Base-by-base conservation (phyloP, 2,113 vertebrate species). In the Bagarius yarrelli region DNA sequence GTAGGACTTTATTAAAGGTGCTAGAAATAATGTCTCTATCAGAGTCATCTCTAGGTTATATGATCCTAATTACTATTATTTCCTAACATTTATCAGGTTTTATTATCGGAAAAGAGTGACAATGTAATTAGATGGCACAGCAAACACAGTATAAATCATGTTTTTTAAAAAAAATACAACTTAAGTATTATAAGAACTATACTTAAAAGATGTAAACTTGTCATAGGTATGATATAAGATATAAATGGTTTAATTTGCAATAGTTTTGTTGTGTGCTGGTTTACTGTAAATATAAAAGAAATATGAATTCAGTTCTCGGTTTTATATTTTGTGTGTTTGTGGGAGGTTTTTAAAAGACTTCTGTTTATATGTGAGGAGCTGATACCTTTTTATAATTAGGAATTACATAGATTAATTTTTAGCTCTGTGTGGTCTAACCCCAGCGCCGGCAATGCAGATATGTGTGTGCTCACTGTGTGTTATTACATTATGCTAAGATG, bases 401-500 rank as follows among this genome's bases (percentile, higher is more conserved):
- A 36, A 83, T 50, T 56, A 60, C 19, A 50, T 64, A 4, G 9
- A 59, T 64, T 69, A 40, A 66, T 69, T 82, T 69, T 57, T 14
- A 76, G 25, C 60, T 63, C n/a, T 77, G 78, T 76, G 83, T 81
- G 44, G 73, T 72, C 71, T 78, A 69, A 70, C 52, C 32, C 60
- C 30, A 83, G 5, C 47, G 53, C 50, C 60, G 52, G 66, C 64
- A 66, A 44, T 32, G 56, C 13, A 34, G 73, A 64, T 60, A 2
- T 81, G 52, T 67, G 79, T 74, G 67, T 67, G 79, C 56, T 27
- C 2, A 11, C 63, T 81, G 57, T 36, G 70, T 69, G 25, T 76
- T 79, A 82, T 70, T 76, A 60, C 40, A 82, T 76, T 82, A 76
- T 50, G 64, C 52, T 59, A 30, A 76, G 64, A 69, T 60, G 73